phyloP scores from a whole-genome alignment of 1,140 invertebrate genomes.

The Bicyclus anynana region DNA sequence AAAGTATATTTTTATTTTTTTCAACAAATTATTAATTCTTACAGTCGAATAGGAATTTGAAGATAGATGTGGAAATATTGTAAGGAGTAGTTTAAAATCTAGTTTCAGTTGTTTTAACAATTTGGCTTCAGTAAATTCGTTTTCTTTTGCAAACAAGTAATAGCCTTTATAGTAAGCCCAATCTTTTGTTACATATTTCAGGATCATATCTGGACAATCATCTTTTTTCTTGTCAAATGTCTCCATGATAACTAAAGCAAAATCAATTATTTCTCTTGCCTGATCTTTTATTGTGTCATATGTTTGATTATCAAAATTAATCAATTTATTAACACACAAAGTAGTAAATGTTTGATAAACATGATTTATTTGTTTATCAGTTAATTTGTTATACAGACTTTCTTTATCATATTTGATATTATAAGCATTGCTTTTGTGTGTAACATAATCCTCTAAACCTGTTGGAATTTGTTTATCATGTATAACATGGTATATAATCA shows the following conservation, averaged over 20 bases:
- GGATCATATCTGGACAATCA: conserved; percentile 39
- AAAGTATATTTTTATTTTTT: conserved; percentile 52
- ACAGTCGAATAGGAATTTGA: conserved; percentile 13
- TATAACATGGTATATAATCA: conserved; percentile 43
- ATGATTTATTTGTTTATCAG: conserved; percentile 26
- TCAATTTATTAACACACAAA: conserved; percentile 33
- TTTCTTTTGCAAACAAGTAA: conserved; percentile 19
- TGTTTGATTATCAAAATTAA: conserved; percentile 22
- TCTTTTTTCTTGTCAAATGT: conserved; percentile 30
- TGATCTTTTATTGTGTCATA: conserved; percentile 23
- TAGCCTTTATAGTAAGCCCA: conserved; percentile 23
- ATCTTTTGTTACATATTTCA: conserved; percentile 34
- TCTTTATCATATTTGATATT: conserved; percentile 18
- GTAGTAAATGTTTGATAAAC: conserved; percentile 37
- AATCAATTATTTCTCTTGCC: conserved; percentile 18
- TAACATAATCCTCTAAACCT: conserved; percentile 23
- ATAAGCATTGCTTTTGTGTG: conserved; percentile 11
- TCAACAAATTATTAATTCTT: conserved; percentile 29
- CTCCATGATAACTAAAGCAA: conserved; percentile 17
- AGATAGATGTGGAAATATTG: conserved; percentile 27
- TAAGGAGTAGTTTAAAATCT: conserved; percentile 31
- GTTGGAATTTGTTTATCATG: conserved; percentile 34
- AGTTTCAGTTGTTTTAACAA: conserved; percentile 40
- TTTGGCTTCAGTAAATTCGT: conserved; percentile 21
- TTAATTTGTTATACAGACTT: conserved; percentile 25